These are phyloP conservation scores for Polietes domitor DNA, from an alignment of 2,888 invertebrate genomes.

Conservation along the genomic window DNA sequence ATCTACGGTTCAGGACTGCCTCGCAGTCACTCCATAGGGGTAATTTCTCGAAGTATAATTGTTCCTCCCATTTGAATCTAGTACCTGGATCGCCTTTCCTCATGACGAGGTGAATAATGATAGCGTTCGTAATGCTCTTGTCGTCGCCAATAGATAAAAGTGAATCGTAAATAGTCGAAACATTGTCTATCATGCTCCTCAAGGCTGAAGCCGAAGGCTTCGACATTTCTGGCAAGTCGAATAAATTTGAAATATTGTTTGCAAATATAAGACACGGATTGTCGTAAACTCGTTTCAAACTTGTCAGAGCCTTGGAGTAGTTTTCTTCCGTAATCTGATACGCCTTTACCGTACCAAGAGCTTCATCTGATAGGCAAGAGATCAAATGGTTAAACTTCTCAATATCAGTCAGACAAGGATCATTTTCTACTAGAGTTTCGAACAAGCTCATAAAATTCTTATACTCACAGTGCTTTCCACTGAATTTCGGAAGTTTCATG, in stretches of 20 bases:
- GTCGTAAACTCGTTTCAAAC: constrained; percentile 57
- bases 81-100: constrained; percentile 45
- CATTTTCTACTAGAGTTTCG: constrained; percentile 43
- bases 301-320: constrained; percentile 56
- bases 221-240: constrained; percentile 59
- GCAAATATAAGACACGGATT: constrained; percentile 65
- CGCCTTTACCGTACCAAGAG: constrained; percentile 58
- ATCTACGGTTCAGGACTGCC: constrained; percentile 51
- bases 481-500: constrained; percentile 54
- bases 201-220: constrained; percentile 61
- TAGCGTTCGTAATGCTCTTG: constrained; percentile 61
- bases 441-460: constrained; percentile 56
- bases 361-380: constrained; percentile 63
- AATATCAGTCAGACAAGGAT: constrained; percentile 49
- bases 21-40: constrained; percentile 58
- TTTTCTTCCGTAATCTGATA: constrained; percentile 59
- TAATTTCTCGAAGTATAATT: constrained; percentile 37
- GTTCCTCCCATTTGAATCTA: constrained; percentile 36
- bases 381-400: constrained; percentile 60
- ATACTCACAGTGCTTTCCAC: constrained; percentile 47
- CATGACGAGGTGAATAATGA: constrained; percentile 63
- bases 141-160: constrained; percentile 62
- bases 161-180: constrained; percentile 60
- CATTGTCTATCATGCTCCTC: constrained; percentile 64
- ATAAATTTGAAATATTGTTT: constrained; percentile 59